A percentile compares a stretch with the other conserved stretches of the same genome.
Conservation (phyloP, 2,113 vertebrate species). For the Sapayoa aenigma region DNA sequence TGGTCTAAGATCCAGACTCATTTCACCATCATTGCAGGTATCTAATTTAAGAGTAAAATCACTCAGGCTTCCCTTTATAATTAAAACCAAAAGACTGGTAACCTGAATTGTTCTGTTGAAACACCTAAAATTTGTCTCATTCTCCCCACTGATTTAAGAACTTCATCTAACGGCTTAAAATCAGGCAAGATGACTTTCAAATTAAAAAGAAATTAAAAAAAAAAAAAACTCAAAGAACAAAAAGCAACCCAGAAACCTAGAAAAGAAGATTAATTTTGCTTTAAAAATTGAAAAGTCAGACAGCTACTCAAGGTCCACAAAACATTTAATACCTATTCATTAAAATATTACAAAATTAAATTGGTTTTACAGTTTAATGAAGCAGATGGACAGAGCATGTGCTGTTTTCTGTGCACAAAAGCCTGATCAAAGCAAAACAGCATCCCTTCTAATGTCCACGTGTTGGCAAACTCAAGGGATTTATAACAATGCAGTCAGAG, state of each 20-base stretch:
- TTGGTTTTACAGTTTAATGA: neutral
- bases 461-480: slow-evolving; percentile 13
- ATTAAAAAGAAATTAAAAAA: slow-evolving; percentile 17
- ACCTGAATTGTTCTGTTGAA: slow-evolving; percentile 19
- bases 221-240: neutral
- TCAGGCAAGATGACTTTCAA: neutral
- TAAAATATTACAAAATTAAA: slow-evolving; percentile 25
- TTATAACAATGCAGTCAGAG: neutral
- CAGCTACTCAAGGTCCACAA: neutral
- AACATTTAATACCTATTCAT: neutral
- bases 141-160: neutral
- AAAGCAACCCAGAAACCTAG: neutral
- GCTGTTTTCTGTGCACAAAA: neutral
- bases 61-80: slow-evolving; percentile 21
- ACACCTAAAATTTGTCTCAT: slow-evolving; percentile 10
- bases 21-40: neutral
- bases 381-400: slow-evolving; percentile 5
- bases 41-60: slow-evolving; percentile 50
- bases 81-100: neutral
- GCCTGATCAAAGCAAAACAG: slow-evolving; percentile 2
- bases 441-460: neutral
- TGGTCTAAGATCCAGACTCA: neutral
- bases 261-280: neutral
- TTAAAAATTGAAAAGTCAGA: slow-evolving; percentile 5
- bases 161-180: slow-evolving; percentile 10